Percentiles rank a stretch among this genome's conserved stretches.
phyloP scores from a whole-genome alignment of 2,888 invertebrate species.

The Chrysodeixis includens region DNA sequence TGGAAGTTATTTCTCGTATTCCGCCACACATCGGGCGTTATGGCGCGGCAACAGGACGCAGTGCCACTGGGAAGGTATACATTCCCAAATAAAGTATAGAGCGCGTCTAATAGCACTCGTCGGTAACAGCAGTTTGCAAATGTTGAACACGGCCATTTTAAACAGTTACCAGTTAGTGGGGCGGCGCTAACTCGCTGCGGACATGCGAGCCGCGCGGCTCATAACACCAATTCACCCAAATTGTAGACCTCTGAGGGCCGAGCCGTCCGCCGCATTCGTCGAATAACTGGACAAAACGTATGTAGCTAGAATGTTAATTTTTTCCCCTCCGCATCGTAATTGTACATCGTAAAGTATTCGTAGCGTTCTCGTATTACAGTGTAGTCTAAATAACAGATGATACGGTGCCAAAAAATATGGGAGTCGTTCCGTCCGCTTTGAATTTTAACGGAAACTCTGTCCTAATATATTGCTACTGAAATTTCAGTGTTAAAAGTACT shows the following conservation, averaged over 20 bases:
- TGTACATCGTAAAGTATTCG: constrained; percentile 61
- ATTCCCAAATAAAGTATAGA: constrained; percentile 26
- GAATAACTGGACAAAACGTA: constrained; percentile 56
- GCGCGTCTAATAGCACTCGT: constrained; percentile 50
- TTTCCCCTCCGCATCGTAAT: constrained; percentile 64
- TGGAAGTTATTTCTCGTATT: constrained; percentile 26
- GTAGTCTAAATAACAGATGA: constrained; percentile 62
- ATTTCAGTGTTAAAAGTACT: constrained; percentile 20
- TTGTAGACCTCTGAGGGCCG: constrained; percentile 55
- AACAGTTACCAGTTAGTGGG: constrained; percentile 60
- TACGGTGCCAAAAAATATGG: constrained; percentile 60
- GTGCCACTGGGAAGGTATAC: constrained; percentile 22
- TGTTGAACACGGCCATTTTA: constrained; percentile 69
- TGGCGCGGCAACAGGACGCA: constrained; percentile 25
- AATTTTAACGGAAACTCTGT: constrained; percentile 34
- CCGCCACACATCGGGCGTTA: constrained; percentile 23
- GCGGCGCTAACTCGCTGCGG: constrained; percentile 57
- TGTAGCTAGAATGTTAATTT: constrained; percentile 64
- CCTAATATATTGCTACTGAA: constrained; percentile 24
- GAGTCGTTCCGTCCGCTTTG: constrained; percentile 38
- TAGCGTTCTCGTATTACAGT: constrained; percentile 57
- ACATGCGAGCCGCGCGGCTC: constrained; percentile 65
- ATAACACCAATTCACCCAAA: constrained; percentile 62
- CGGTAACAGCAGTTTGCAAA: constrained; percentile 47
- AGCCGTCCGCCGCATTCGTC: constrained; percentile 36